Percentiles rank a stretch among this genome's conserved stretches.
Conservation (phyloP, 2,888 invertebrate species). For the Hirtodrosophila cameraria region DNA sequence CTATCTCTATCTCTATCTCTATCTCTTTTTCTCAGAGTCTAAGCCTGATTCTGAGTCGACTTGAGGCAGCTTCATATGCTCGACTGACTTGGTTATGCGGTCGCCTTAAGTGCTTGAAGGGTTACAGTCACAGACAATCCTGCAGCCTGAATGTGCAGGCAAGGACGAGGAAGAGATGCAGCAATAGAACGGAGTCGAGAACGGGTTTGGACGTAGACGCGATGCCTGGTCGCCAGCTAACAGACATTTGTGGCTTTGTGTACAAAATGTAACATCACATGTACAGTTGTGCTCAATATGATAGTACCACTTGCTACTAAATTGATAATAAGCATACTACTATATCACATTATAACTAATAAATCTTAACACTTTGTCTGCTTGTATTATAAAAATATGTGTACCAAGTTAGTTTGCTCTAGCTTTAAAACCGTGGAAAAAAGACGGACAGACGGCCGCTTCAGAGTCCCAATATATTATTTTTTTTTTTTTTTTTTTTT, state of each 20-base stretch:
- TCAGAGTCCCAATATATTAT: no score
- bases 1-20: background rate
- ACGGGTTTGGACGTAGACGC: constrained; percentile 4
- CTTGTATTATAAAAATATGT: no score
- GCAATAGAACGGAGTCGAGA: no score
- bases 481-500: no score
- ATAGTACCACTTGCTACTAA: no score
- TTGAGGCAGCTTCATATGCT: constrained; percentile 47
- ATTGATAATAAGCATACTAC: no score
- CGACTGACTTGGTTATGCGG: constrained; percentile 57
- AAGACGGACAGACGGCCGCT: no score
- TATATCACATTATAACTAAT: no score
- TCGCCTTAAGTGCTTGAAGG: constrained; percentile 60
- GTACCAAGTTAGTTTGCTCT: no score
- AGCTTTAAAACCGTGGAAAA: no score
- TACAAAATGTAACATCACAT: constrained; percentile 26
- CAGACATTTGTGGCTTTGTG: constrained; percentile 43
- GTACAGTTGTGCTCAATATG: constrained; percentile 3
- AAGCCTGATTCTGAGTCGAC: constrained; percentile 7
- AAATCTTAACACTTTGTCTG: no score
- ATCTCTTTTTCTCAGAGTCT: background rate
- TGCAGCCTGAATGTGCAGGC: constrained; percentile 18
- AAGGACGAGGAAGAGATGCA: no score
- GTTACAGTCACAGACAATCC: constrained; percentile 20
- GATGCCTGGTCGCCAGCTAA: constrained; percentile 14